phyloP scores from a whole-genome alignment of 2,888 invertebrate genomes.

The Meloe dianella region DNA sequence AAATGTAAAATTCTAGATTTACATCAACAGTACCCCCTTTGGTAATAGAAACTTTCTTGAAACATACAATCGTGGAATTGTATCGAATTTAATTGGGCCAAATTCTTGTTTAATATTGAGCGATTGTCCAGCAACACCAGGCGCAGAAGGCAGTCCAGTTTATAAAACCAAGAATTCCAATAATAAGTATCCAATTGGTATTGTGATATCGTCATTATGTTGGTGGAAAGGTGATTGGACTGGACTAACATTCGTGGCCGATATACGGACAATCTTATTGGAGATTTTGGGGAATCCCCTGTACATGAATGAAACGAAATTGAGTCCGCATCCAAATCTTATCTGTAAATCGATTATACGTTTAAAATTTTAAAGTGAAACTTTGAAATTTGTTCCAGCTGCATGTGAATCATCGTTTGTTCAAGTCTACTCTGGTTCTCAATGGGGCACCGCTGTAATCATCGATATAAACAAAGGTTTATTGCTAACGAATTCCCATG shows the following conservation, averaged over 20 bases:
- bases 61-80: slow-evolving; percentile 64
- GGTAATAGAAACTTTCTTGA: slow-evolving; percentile 64
- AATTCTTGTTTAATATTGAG: slow-evolving; percentile 64
- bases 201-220: slow-evolving; percentile 65
- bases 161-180: slow-evolving; percentile 49
- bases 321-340: slow-evolving; percentile 1
- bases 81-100: slow-evolving; percentile 65
- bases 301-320: not conserved
- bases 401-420: slow-evolving; percentile 62
- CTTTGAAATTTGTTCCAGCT: slow-evolving; percentile 47
- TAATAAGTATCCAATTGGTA: slow-evolving; percentile 56
- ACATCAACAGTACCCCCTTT: slow-evolving; percentile 53
- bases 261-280: slow-evolving; percentile 58
- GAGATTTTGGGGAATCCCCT: slow-evolving; percentile 27
- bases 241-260: slow-evolving; percentile 66
- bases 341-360: not conserved
- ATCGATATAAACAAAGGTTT: slow-evolving; percentile 60
- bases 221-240: slow-evolving; percentile 72
- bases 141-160: slow-evolving; percentile 68
- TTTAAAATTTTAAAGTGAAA: not conserved
- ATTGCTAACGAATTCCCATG: slow-evolving; percentile 68
- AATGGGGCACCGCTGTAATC: slow-evolving; percentile 69
- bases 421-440: slow-evolving; percentile 64
- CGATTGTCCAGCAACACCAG: slow-evolving; percentile 66
- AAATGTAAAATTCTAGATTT: slow-evolving; percentile 16